Percentiles rank a stretch among this genome's conserved stretches.
Evolutionary conservation across 2,113 vertebrate genomes (phyloP).

Genomic region (Sporophila hypoxantha): DNA sequence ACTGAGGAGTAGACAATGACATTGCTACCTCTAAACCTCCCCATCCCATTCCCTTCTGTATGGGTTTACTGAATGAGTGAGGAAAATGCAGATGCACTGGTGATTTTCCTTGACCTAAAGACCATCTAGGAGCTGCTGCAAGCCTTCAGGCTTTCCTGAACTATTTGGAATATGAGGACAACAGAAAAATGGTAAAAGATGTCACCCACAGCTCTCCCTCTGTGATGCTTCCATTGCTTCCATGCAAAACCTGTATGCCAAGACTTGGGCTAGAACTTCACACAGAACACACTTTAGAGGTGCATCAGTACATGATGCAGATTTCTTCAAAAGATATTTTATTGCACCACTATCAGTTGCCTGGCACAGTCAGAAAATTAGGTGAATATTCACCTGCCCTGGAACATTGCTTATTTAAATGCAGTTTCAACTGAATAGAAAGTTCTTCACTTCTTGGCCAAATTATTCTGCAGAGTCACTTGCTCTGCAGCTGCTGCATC

Average conservation of each 20-base stretch:
- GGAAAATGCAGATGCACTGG: not conserved
- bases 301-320: not conserved
- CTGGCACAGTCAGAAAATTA: not conserved
- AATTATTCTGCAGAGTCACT: constrained; percentile 29
- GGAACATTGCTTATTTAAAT: not conserved
- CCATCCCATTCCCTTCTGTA: not conserved
- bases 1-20: not conserved
- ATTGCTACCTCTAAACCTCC: not conserved
- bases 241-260: not conserved
- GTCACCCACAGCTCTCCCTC: not conserved
- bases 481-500: constrained; percentile 21
- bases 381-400: not conserved
- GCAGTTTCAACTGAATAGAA: not conserved
- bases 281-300: not conserved
- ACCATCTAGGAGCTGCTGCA: not conserved
- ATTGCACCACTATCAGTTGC: not conserved
- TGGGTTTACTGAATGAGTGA: not conserved
- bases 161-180: not conserved
- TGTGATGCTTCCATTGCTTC: not conserved
- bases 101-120: not conserved
- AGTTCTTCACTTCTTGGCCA: constrained; percentile 8
- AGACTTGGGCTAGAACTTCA: not conserved
- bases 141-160: not conserved
- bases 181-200: not conserved
- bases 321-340: not conserved